Evolutionary conservation across 1,140 invertebrate species (phyloP).

Genomic region (Tetramorium alpestre): DNA sequence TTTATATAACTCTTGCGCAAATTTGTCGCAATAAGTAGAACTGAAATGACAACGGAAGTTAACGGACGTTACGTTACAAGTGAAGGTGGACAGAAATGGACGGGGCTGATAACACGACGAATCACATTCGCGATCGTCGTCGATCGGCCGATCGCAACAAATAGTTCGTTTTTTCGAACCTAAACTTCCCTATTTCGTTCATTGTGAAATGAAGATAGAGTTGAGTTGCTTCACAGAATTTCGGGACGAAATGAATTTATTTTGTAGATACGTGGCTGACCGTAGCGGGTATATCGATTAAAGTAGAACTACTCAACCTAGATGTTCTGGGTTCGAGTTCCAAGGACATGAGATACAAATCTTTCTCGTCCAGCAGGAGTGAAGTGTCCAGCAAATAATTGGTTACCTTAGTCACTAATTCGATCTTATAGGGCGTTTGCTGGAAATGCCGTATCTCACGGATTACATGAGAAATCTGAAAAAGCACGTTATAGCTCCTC

Average conservation of each 20-base stretch:
- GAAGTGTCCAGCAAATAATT: slow-evolving; percentile 93
- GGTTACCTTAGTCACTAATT: slow-evolving; percentile 92
- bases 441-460: slow-evolving; percentile 96
- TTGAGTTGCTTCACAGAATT: neutral
- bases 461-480: slow-evolving; percentile 97
- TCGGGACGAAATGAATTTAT: slow-evolving; percentile 32
- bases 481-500: slow-evolving; percentile 64
- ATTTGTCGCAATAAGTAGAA: slow-evolving; percentile 2
- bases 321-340: slow-evolving; percentile 93
- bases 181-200: neutral
- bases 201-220: neutral
- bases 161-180: neutral
- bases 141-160: slow-evolving; percentile 3
- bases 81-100: slow-evolving; percentile 69
- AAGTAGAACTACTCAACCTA: slow-evolving; percentile 85
- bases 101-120: slow-evolving; percentile 66
- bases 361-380: slow-evolving; percentile 92
- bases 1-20: slow-evolving; percentile 11
- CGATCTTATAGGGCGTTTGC: slow-evolving; percentile 96
- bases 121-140: slow-evolving; percentile 13
- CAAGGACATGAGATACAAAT: slow-evolving; percentile 93
- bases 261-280: slow-evolving; percentile 70
- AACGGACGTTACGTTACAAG: slow-evolving; percentile 52
- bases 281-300: slow-evolving; percentile 74
- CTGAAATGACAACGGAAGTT: slow-evolving; percentile 50